These are phyloP conservation scores for Pseudopleuronectes americanus DNA, from an alignment of 2,797 vertebrate species.

Conservation along the genomic window DNA sequence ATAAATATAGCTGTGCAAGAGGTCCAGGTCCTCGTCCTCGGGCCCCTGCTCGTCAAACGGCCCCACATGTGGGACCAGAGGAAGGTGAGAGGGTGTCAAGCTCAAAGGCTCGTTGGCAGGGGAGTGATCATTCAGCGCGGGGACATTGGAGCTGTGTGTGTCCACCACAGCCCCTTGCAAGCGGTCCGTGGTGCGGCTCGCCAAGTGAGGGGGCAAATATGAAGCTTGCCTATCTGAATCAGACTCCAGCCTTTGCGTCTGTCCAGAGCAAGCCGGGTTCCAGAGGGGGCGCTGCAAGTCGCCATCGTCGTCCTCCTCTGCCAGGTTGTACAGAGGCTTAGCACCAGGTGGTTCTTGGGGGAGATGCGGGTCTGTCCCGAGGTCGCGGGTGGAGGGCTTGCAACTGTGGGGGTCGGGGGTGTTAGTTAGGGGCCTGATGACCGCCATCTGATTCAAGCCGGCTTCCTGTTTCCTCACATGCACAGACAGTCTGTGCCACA, in stretches of 20 bases:
- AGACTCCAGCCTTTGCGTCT: slow-evolving; percentile 75
- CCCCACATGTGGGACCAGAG: slow-evolving; percentile 79
- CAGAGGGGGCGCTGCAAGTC: slow-evolving; percentile 69
- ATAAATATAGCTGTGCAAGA: slow-evolving; percentile 91
- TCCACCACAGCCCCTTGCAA: slow-evolving; percentile 86
- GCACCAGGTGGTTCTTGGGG: slow-evolving; percentile 89
- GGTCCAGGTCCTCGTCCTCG: slow-evolving; percentile 88
- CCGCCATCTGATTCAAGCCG: slow-evolving; percentile 98
- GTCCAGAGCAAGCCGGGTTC: slow-evolving; percentile 81
- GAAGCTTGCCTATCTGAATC: slow-evolving; percentile 83
- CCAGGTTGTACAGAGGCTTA: slow-evolving; percentile 91
- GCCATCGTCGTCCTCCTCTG: slow-evolving; percentile 88
- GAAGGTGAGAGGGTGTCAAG: slow-evolving; percentile 71
- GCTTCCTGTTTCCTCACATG: slow-evolving; percentile 98
- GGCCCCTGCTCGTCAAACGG: slow-evolving; percentile 77
- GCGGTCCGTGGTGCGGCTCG: slow-evolving; percentile 81
- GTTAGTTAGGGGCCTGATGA: slow-evolving; percentile 99
- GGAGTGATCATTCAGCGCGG: slow-evolving; percentile 75
- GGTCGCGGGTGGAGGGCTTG: slow-evolving; percentile 82
- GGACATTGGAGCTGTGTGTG: slow-evolving; percentile 84
- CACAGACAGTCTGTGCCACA: slow-evolving; percentile 99
- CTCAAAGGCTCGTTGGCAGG: slow-evolving; percentile 76
- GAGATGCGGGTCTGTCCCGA: slow-evolving; percentile 87
- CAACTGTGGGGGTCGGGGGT: slow-evolving; percentile 85
- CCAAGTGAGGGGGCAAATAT: slow-evolving; percentile 81